These are phyloP conservation scores for Gopherus evgoodei DNA, from an alignment of 2,113 vertebrate species.

Conservation along the genomic window DNA sequence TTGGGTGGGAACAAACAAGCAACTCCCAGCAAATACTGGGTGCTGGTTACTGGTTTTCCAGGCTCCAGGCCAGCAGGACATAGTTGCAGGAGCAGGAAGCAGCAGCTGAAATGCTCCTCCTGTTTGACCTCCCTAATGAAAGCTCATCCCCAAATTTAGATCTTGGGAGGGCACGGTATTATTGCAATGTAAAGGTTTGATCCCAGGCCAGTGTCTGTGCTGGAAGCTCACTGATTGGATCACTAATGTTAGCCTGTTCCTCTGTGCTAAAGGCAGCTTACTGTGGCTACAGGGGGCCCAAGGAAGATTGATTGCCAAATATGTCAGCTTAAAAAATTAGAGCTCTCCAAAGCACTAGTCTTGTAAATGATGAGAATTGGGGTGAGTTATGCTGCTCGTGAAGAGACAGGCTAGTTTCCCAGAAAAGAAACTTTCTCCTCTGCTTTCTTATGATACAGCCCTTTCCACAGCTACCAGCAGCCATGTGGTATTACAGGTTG, in stretches of 20 bases:
- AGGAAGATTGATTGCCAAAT: fast-evolving
- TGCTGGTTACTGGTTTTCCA: constrained; percentile 32
- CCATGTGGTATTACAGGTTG: not conserved
- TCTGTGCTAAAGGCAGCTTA: not conserved
- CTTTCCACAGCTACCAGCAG: not conserved
- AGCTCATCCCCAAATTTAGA: constrained; percentile 59
- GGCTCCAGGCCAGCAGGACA: constrained; percentile 35
- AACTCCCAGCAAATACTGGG: not conserved
- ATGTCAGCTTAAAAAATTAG: not conserved
- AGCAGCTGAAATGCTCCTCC: constrained; percentile 47
- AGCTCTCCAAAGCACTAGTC: not conserved
- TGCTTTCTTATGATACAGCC: fast-evolving
- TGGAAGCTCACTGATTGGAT: not conserved
- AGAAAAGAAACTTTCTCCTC: not conserved
- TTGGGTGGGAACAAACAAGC: fast-evolving
- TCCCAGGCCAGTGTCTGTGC: not conserved
- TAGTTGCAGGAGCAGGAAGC: constrained; percentile 33
- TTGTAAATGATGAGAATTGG: not conserved
- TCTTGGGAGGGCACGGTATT: constrained; percentile 34
- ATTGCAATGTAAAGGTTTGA: constrained; percentile 38
- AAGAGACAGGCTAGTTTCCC: not conserved
- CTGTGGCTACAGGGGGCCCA: fast-evolving
- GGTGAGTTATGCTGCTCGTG: not conserved
- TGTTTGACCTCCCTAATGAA: constrained; percentile 40
- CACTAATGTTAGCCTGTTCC: not conserved